Evolutionary conservation across 2,888 invertebrate genomes (phyloP).

Genomic region (Lasius platythorax): DNA sequence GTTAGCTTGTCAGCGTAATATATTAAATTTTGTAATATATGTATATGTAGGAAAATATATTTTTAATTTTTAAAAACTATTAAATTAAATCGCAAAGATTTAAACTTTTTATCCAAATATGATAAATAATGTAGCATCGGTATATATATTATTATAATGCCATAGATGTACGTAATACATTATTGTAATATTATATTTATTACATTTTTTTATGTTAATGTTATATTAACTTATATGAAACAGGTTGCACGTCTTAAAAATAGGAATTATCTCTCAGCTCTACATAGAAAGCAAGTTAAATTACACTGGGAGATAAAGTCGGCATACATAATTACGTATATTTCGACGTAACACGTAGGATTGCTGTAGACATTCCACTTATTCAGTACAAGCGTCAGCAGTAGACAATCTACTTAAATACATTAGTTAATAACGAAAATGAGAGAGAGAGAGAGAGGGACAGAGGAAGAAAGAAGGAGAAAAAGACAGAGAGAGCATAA

Average conservation of each 20-base stretch:
- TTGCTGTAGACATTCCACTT: not conserved
- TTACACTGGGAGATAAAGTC: slow-evolving; percentile 1
- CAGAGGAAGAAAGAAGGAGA: not conserved
- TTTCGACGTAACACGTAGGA: not conserved
- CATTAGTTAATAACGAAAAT: slow-evolving; percentile 53
- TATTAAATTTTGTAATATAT: not conserved
- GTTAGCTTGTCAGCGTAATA: not conserved
- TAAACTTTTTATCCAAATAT: too few species aligned
- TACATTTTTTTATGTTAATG: too few species aligned
- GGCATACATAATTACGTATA: not conserved
- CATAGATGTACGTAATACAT: too few species aligned
- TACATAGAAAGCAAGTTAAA: not conserved
- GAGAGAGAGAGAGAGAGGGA: not conserved
- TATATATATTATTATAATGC: too few species aligned
- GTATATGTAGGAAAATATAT: too few species aligned
- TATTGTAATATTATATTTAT: too few species aligned
- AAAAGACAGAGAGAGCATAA: not conserved
- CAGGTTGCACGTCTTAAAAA: not conserved
- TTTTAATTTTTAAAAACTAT: too few species aligned
- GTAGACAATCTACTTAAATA: slow-evolving; percentile 41
- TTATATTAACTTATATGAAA: not conserved
- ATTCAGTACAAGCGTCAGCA: slow-evolving; percentile 30
- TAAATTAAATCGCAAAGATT: too few species aligned
- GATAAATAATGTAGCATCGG: too few species aligned
- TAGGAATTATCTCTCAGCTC: not conserved